phyloP scores from a whole-genome alignment of 2,888 invertebrate species.

The Lasioglossum leucozonium region DNA sequence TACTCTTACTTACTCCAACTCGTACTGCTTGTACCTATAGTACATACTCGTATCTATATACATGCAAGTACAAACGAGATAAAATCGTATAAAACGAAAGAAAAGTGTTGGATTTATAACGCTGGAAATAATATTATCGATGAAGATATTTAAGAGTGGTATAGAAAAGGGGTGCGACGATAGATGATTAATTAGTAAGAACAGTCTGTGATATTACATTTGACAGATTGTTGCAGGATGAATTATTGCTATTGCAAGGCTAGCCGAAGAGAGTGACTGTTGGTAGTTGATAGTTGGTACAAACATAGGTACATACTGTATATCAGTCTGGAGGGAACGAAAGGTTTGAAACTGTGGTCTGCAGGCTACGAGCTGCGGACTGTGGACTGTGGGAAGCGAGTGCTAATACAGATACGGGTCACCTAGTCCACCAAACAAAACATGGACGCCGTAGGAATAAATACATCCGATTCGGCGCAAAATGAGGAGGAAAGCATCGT shows the following conservation, averaged over 20 bases:
- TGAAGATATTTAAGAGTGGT: not conserved
- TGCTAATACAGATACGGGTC: constrained; percentile 38
- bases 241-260: not conserved
- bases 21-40: not conserved
- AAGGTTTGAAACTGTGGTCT: constrained; percentile 35
- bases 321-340: constrained; percentile 36
- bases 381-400: constrained; percentile 34
- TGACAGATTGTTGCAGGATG: constrained; percentile 9
- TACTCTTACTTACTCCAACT: not conserved
- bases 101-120: not conserved
- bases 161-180: not conserved
- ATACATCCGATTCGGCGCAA: constrained; percentile 76
- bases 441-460: constrained; percentile 83
- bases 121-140: not conserved
- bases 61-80: not conserved
- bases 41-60: not conserved
- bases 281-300: not conserved
- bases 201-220: constrained; percentile 2
- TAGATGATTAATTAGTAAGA: constrained; percentile 1
- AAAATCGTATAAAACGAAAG: not conserved
- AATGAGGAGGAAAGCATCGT: constrained; percentile 72
- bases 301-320: not conserved
- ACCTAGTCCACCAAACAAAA: constrained; percentile 77
- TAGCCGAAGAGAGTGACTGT: constrained; percentile 8
- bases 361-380: constrained; percentile 34